Evolutionary conservation across 1,140 invertebrate species (phyloP).

Genomic region (Hormaphis cornu): DNA sequence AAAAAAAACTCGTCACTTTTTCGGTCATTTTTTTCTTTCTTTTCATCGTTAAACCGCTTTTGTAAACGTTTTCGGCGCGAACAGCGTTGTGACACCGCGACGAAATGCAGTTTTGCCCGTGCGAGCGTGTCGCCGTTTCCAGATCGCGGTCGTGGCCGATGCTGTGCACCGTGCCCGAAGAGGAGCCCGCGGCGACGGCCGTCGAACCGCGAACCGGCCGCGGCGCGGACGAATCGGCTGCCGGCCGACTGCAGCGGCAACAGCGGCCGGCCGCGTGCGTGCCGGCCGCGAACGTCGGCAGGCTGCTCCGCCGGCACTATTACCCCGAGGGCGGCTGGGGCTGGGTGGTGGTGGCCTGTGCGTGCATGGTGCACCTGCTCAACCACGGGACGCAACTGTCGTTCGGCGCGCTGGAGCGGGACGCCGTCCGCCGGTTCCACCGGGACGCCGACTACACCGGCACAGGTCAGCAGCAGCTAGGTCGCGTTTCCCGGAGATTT

Average conservation of each 20-base stretch:
- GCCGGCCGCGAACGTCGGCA: slow-evolving; percentile 10
- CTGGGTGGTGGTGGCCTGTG: slow-evolving; percentile 60
- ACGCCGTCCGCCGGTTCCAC: background rate
- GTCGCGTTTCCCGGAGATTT: slow-evolving; percentile 41
- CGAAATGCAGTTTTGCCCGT: background rate
- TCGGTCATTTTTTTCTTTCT: no score
- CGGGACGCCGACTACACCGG: background rate
- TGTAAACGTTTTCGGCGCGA: no score
- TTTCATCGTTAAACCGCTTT: no score
- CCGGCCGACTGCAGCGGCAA: background rate
- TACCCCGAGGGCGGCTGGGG: slow-evolving; percentile 75
- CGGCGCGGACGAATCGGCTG: background rate
- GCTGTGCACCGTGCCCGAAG: slow-evolving; percentile 2
- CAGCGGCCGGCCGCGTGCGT: background rate
- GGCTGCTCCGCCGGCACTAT: slow-evolving; percentile 48
- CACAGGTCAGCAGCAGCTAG: background rate
- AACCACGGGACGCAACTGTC: slow-evolving; percentile 56
- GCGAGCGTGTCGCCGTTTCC: background rate
- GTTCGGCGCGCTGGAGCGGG: slow-evolving; percentile 29
- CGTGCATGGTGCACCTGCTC: slow-evolving; percentile 56
- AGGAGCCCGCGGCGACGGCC: background rate
- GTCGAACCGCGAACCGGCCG: background rate
- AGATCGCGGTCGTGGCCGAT: slow-evolving; percentile 23
- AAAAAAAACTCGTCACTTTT: no score
- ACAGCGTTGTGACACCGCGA: background rate